Conservation (phyloP, 2,888 invertebrate genomes). For the Dorcus hopei region DNA sequence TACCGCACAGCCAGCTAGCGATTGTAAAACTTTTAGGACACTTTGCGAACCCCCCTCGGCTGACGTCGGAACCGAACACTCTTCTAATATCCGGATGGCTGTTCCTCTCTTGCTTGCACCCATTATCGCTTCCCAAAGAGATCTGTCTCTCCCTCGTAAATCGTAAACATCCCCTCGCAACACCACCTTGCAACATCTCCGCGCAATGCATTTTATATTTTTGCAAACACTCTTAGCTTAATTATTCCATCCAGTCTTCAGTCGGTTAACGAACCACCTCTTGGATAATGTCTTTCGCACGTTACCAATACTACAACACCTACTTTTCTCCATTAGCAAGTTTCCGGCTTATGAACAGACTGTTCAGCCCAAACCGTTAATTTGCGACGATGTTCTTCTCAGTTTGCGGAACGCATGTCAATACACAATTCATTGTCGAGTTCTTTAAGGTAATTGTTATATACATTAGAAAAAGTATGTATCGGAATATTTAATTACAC, state of each 20-base stretch:
- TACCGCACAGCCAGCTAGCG: slow-evolving; percentile 52
- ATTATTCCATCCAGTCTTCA: slow-evolving; percentile 8
- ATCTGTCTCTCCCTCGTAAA: slow-evolving; percentile 34
- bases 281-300: no score
- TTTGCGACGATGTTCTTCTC: no score
- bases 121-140: slow-evolving; percentile 35
- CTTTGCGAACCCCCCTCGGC: slow-evolving; percentile 37
- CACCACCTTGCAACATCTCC: slow-evolving; percentile 18
- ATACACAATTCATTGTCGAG: no score
- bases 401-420: no score
- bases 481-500: no score
- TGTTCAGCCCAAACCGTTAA: no score
- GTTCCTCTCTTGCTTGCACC: slow-evolving; percentile 33
- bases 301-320: no score
- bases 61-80: slow-evolving; percentile 40
- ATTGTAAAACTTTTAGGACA: slow-evolving; percentile 65
- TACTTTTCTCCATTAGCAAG: no score
- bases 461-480: no score
- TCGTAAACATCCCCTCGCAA: slow-evolving; percentile 43
- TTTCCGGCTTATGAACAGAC: no score
- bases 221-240: slow-evolving; percentile 4
- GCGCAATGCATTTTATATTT: slow-evolving; percentile 16
- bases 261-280: no score
- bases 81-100: slow-evolving; percentile 49
- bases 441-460: no score